Evolutionary conservation across 2,888 invertebrate species (phyloP), one percentile per base, ranked within the genome.

Genomic region (Shargacucullia verbasci): DNA sequence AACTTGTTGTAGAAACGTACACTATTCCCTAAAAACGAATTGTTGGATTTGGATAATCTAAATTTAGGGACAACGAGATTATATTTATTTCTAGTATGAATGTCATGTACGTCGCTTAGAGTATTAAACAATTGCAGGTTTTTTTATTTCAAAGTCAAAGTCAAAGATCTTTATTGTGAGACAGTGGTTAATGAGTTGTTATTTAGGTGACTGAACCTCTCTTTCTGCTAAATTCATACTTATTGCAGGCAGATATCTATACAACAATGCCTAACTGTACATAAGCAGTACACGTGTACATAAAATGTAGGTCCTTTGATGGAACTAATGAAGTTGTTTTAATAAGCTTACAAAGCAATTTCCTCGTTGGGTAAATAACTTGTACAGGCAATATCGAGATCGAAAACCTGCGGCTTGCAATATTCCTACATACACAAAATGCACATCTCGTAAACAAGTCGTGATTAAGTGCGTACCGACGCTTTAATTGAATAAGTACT

Each of bases 341-440:
- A 81, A 81, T 77, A 69, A 78, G 76, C 70, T 78, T 80, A 78
- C 68, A 70, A 73, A 78, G 73, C 73, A 73, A 81, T 82, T 76
- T 78, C 73, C 66, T 62, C 67, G 53, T 64, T 57, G 62, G 55
- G 59, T 63, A 73, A 76, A 73, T 73, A 71, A 70, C 64, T 62
- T 58, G 41, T 34, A 41, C 53, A 56, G 50, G 65, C 54, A 57
- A 58, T 60, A 63, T 67, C 48, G 53, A 59, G 29, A 43, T 54
- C 15, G 45, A 54, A 59, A 54, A 45, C 27, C 35, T 48, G 45
- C 55, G 40, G 33, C 35, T 40, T 47, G 27, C 29, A 63, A 14
- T 49, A 69, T 2, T 20, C 20, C 20, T 34, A 38, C 15, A 35
- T 12, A 46, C 33, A 14, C 2, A 63, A 38, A 63, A 63, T 63